Base-by-base conservation (phyloP, 1,140 invertebrate genomes). In the Philaenus spumarius region DNA sequence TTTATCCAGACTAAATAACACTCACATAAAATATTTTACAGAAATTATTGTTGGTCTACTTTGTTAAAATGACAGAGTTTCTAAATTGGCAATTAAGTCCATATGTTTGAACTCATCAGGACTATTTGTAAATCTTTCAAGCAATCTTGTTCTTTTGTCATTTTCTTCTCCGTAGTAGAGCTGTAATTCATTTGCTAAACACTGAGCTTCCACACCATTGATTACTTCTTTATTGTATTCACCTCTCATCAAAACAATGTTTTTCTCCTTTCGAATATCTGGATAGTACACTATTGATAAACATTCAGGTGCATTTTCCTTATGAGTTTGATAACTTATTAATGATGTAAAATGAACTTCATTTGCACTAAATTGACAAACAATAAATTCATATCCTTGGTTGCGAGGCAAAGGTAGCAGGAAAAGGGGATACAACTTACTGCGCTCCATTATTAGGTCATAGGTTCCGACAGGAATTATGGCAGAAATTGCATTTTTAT, bases 251-350 rank as follows among this genome's bases (percentile, higher is more conserved):
- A 95, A 71, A 20, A 95, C 81, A 51, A 95, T 79, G 6, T 82
- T 85, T 74, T 94, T 93, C 30, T 80, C 77, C 26, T 84, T 78
- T 64, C 77, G 76, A 6, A 93, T 76, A 69, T 96, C 93, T 12
- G 82, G 83, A 64, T 89, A 95, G 71, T 94, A 87, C 2, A 83
- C 80, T 62, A 95, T 76, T 1, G 84, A 88, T 17, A 96, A 73
- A 73, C 91, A 94, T 70, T 93, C 90, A 0, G 91, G 92, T 0
- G 92, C 86, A 79, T 94, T 93, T 76, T 95, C 93, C 72, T 92
- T 87, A 66, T 93, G 86, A 1, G 88, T 81, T 80, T 92, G 92
- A 71, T 88, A 95, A 72, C 87, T 89, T 14, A 92, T 73, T 11
- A 96, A 74, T 4, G 91, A 86, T 4, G 92, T 95, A 71, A 95